Evolutionary conservation across 1,140 invertebrate genomes (phyloP).

Genomic region (Myzus persicae): DNA sequence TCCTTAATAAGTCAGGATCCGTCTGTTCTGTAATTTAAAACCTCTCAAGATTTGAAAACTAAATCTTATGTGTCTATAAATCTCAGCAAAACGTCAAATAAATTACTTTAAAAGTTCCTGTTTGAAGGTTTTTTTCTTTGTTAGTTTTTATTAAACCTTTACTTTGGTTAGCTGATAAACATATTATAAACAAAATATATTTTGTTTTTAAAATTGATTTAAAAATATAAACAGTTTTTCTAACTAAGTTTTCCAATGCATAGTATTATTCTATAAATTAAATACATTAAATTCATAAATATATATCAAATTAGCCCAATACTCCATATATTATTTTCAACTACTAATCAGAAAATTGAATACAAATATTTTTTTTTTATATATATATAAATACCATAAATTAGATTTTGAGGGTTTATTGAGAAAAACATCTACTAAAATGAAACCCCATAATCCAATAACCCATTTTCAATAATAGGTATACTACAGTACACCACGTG

Average conservation of each 20-base stretch:
- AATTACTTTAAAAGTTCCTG: background rate
- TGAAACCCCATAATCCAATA: no score
- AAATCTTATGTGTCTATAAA: background rate
- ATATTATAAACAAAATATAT: background rate
- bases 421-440: no score
- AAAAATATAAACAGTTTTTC: background rate
- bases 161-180: background rate
- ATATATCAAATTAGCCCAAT: background rate
- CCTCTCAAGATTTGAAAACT: background rate
- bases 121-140: background rate
- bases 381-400: no score
- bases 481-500: no score
- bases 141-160: conserved; percentile 13
- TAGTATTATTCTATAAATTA: background rate
- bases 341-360: background rate
- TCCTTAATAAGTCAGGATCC: background rate
- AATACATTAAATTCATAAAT: background rate
- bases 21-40: background rate
- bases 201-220: no score
- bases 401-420: no score
- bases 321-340: background rate
- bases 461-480: no score
- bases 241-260: background rate
- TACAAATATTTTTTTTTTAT: no score
- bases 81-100: background rate